Evolutionary conservation across 2,113 vertebrate species (phyloP).

Genomic region (Cyrtonyx montezumae): DNA sequence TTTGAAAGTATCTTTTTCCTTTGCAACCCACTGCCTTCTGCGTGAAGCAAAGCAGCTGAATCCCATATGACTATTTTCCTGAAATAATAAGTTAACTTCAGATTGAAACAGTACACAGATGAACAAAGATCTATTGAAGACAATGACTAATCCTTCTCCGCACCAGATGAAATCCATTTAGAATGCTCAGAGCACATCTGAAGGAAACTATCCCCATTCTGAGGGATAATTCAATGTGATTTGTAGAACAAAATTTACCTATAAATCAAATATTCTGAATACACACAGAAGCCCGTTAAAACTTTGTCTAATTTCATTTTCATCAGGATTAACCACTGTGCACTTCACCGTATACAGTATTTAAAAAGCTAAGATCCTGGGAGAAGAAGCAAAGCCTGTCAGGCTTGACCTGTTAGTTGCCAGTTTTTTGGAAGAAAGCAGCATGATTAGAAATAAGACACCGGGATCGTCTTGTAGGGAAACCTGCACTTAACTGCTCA

Average conservation of each 20-base stretch:
- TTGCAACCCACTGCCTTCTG: slow-evolving; percentile 35
- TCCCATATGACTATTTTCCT: slow-evolving; percentile 33
- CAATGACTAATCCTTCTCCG: neutral
- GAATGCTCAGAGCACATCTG: neutral
- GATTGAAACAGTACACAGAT: slow-evolving; percentile 45
- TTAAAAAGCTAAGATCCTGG: neutral
- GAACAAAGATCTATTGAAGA: slow-evolving; percentile 28
- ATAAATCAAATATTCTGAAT: neutral
- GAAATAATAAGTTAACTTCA: slow-evolving; percentile 32
- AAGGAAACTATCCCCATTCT: neutral
- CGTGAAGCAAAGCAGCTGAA: slow-evolving; percentile 51
- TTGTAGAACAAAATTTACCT: neutral
- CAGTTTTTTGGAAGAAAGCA: neutral
- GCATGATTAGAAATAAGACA: neutral
- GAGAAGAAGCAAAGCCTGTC: neutral
- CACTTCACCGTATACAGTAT: neutral
- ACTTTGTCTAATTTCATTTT: neutral
- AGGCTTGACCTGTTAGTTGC: neutral
- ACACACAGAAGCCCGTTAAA: neutral
- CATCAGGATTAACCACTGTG: neutral
- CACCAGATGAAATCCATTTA: slow-evolving; percentile 36
- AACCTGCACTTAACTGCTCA: neutral
- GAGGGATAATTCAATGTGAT: neutral
- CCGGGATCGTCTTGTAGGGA: neutral
- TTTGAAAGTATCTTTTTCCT: slow-evolving; percentile 1